A percentile compares a stretch with the other conserved stretches of the same genome.
Conservation (phyloP, 2,888 invertebrate genomes). For the Hirtodrosophila duncani region DNA sequence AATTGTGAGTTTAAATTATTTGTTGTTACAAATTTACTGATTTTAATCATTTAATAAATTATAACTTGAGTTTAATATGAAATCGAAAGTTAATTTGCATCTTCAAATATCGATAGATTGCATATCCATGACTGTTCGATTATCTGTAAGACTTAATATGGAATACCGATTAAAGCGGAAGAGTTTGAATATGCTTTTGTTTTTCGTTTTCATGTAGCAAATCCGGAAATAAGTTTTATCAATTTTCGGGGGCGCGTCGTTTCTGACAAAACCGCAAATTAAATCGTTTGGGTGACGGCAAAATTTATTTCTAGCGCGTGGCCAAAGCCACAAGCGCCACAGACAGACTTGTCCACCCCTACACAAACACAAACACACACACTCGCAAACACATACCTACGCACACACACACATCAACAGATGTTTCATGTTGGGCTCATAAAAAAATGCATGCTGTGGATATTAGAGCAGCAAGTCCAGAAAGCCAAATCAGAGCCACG, state of each 20-base stretch:
- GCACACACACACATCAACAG: background rate
- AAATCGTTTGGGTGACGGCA: conserved; percentile 60
- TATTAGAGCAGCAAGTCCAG: conserved; percentile 44
- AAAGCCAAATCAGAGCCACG: conserved; percentile 50
- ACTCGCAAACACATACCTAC: too few species aligned
- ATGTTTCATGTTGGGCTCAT: background rate
- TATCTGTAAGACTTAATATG: too few species aligned
- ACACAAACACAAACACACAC: conserved; percentile 6
- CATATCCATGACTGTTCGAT: too few species aligned
- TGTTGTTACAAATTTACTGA: too few species aligned
- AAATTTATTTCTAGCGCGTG: conserved; percentile 55
- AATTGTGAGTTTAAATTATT: too few species aligned
- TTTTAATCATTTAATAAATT: too few species aligned
- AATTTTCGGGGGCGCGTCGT: conserved; percentile 40
- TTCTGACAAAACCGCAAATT: conserved; percentile 67
- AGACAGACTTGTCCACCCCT: background rate
- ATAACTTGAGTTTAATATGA: too few species aligned
- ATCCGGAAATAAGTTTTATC: conserved; percentile 49
- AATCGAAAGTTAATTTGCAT: too few species aligned
- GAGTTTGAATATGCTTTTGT: conserved; percentile 20
- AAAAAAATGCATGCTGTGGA: conserved; percentile 23
- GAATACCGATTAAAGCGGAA: too few species aligned
- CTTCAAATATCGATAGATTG: too few species aligned
- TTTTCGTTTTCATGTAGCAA: conserved; percentile 12
- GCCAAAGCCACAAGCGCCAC: conserved; percentile 47